Percentiles rank a stretch among this genome's conserved stretches.
Evolutionary conservation across 2,888 invertebrate species (phyloP).

Genomic region (Deladenus siricidicola): DNA sequence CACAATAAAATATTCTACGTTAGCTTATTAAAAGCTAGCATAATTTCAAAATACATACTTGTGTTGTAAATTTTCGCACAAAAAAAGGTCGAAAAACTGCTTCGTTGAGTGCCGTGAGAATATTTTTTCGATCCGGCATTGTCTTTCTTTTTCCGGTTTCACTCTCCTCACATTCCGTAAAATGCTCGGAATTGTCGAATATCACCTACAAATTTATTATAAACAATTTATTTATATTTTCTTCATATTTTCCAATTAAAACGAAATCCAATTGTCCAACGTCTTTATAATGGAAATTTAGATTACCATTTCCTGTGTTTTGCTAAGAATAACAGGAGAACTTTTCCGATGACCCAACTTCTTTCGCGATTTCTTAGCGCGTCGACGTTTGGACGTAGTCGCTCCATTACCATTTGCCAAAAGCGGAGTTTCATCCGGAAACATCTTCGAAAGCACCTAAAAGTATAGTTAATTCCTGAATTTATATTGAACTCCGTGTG

Average conservation of each 20-base stretch:
- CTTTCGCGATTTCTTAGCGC: constrained; percentile 6
- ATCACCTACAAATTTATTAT: constrained; percentile 21
- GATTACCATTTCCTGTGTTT: constrained; percentile 85
- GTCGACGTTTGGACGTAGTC: constrained; percentile 14
- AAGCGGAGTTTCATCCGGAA: constrained; percentile 23
- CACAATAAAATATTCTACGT: neutral
- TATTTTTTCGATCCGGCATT: constrained; percentile 21
- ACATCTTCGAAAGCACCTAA: constrained; percentile 19
- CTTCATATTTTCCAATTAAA: too few relatives aligned
- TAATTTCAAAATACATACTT: constrained; percentile 15
- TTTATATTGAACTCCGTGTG: too few relatives aligned
- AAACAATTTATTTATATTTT: too few relatives aligned
- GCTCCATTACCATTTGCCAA: neutral
- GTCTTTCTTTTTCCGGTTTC: constrained; percentile 13
- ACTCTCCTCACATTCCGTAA: constrained; percentile 30
- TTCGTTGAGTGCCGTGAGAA: constrained; percentile 30
- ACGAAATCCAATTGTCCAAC: neutral
- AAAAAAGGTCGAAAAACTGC: constrained; percentile 36
- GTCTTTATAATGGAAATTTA: neutral
- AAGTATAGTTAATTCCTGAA: neutral
- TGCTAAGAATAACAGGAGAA: constrained; percentile 64
- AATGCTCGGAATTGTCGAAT: constrained; percentile 30
- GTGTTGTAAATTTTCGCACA: constrained; percentile 42
- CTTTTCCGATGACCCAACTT: constrained; percentile 5
- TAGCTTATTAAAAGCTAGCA: neutral